A percentile compares a stretch with the other conserved stretches of the same genome.
phyloP scores from a whole-genome alignment of 1,140 invertebrate species.

The Brachionus paranguensis region DNA sequence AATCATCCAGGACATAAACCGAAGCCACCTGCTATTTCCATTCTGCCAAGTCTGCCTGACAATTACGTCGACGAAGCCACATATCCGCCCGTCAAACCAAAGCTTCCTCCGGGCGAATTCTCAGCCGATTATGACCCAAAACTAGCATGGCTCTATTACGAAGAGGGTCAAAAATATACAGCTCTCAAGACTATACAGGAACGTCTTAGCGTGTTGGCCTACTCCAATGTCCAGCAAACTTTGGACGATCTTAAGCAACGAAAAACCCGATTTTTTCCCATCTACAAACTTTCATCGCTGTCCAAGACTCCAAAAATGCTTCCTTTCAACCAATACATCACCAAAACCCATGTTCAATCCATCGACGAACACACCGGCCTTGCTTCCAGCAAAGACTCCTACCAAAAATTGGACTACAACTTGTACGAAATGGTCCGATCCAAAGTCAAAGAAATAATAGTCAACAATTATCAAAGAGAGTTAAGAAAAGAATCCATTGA shows the following conservation, averaged over 20 bases:
- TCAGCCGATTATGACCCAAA: neutral
- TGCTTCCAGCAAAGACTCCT: neutral
- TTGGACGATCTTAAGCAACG: slow-evolving; percentile 27
- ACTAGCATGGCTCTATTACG: slow-evolving; percentile 24
- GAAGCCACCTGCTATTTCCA: neutral
- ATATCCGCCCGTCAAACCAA: slow-evolving; percentile 32
- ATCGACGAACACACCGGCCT: neutral
- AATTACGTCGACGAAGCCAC: slow-evolving; percentile 10
- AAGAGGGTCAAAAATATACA: slow-evolving; percentile 22
- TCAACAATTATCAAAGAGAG: neutral
- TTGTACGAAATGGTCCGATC: neutral
- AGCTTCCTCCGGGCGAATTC: slow-evolving; percentile 12
- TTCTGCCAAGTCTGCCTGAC: neutral
- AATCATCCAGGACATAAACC: slow-evolving; percentile 40
- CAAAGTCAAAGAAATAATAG: slow-evolving; percentile 1
- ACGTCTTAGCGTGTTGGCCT: slow-evolving; percentile 3
- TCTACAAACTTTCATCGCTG: neutral
- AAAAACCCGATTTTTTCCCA: neutral
- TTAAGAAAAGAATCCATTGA: neutral
- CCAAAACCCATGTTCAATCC: slow-evolving; percentile 1
- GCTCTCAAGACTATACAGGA: slow-evolving; percentile 18
- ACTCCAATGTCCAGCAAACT: slow-evolving; percentile 19
- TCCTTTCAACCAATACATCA: slow-evolving; percentile 34
- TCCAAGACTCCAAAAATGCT: neutral
- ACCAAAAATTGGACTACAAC: slow-evolving; percentile 1